Conservation (phyloP, 2,113 vertebrate species). For the Oncorhynchus mykiss region DNA sequence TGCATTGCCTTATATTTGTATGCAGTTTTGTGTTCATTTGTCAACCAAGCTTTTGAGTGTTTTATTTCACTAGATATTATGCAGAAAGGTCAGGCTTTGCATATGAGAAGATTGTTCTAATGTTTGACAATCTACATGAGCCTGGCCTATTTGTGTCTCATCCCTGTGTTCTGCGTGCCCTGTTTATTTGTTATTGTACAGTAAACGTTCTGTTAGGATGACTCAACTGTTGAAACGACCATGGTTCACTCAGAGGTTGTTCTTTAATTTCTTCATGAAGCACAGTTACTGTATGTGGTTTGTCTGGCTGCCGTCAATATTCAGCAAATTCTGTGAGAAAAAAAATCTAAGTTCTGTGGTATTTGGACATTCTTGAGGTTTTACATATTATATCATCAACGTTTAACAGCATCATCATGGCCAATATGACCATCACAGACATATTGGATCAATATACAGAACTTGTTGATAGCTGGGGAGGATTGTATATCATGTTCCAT, state of each 20-base stretch:
- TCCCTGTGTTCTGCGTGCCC: neutral
- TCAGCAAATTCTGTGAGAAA: neutral
- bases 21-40: constrained; percentile 18
- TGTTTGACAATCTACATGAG: too few relatives aligned
- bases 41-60: constrained; percentile 18
- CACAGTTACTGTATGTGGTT: neutral
- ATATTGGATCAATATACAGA: neutral
- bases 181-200: neutral
- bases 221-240: neutral
- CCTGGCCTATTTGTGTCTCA: constrained; percentile 4
- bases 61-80: constrained; percentile 37
- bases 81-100: constrained; percentile 29
- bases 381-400: neutral
- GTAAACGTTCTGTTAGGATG: neutral
- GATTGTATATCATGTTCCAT: neutral
- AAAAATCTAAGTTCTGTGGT: neutral
- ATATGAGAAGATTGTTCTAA: constrained; percentile 12
- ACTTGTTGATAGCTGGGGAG: neutral
- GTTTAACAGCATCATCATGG: neutral
- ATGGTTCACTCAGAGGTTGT: too few relatives aligned
- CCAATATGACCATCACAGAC: neutral
- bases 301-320: neutral
- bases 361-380: neutral
- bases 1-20: constrained; percentile 50
- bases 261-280: too few relatives aligned